These are phyloP conservation scores for Gasterosteus nipponicus DNA, from an alignment of 2,113 vertebrate species.

Conservation along the genomic window DNA sequence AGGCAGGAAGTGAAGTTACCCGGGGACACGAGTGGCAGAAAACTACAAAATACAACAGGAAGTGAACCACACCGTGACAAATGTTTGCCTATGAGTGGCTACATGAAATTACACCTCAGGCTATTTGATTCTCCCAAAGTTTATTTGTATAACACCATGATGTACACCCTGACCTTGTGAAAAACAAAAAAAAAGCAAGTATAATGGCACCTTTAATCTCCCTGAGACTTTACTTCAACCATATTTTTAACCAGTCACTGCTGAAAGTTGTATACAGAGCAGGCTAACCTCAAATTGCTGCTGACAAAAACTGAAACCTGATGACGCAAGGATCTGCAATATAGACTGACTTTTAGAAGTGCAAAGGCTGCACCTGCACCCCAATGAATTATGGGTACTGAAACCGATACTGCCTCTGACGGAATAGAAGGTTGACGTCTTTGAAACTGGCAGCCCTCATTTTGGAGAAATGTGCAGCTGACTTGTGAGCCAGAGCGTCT, in stretches of 20 bases:
- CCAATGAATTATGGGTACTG: conserved; percentile 42
- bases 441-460: conserved; percentile 11
- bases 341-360: conserved; percentile 38
- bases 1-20: no score
- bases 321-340: conserved; percentile 64
- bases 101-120: conserved; percentile 7
- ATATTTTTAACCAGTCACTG: conserved; percentile 17
- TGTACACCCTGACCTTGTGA: conserved; percentile 4
- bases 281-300: conserved; percentile 48
- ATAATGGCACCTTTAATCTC: neutral
- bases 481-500: conserved; percentile 3
- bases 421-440: neutral
- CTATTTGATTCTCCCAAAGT: conserved; percentile 24
- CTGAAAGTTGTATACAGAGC: conserved; percentile 15
- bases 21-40: no score
- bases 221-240: conserved; percentile 14
- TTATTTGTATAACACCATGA: conserved; percentile 31
- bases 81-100: neutral
- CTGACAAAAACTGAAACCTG: conserved; percentile 51
- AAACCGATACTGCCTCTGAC: conserved; percentile 20
- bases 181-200: conserved; percentile 22
- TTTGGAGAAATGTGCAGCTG: conserved; percentile 8
- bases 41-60: no score
- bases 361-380: conserved; percentile 39
- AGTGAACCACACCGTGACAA: no score